These are phyloP conservation scores for Procambarus clarkii DNA, from an alignment of 1,140 invertebrate genomes.

Conservation along the genomic window DNA sequence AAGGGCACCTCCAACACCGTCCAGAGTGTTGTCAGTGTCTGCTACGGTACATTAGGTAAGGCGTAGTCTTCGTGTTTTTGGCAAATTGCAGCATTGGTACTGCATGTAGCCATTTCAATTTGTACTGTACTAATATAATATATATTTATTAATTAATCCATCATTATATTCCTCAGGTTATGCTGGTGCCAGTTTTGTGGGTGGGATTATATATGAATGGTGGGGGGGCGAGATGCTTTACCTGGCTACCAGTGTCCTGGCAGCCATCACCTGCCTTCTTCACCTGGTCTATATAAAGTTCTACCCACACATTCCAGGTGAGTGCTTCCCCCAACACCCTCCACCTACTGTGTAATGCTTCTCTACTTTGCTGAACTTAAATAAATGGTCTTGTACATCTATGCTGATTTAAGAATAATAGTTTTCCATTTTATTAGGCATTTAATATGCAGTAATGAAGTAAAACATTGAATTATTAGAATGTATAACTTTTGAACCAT, in stretches of 20 bases:
- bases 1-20: slow-evolving; percentile 7
- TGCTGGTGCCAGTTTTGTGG: not conserved
- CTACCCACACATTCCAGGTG: not conserved
- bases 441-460: too few relatives aligned
- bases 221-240: not conserved
- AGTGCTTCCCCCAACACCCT: not conserved
- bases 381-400: too few relatives aligned
- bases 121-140: not conserved
- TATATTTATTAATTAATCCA: not conserved
- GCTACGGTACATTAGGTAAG: slow-evolving; percentile 37
- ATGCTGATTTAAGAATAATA: too few relatives aligned
- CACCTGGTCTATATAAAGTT: not conserved
- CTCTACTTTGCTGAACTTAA: too few relatives aligned
- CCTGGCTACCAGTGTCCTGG: not conserved
- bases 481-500: too few relatives aligned
- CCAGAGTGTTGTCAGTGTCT: slow-evolving; percentile 30
- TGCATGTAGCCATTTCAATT: not conserved
- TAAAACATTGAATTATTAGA: too few relatives aligned
- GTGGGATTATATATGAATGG: not conserved
- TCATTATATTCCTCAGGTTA: not conserved
- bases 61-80: not conserved
- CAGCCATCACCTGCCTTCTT: not conserved
- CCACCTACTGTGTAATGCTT: too few relatives aligned
- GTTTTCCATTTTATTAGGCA: too few relatives aligned
- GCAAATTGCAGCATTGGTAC: not conserved